A percentile compares a stretch with the other conserved stretches of the same genome.
Evolutionary conservation across 2,888 invertebrate species (phyloP).

Genomic region (Augiades crinisus): DNA sequence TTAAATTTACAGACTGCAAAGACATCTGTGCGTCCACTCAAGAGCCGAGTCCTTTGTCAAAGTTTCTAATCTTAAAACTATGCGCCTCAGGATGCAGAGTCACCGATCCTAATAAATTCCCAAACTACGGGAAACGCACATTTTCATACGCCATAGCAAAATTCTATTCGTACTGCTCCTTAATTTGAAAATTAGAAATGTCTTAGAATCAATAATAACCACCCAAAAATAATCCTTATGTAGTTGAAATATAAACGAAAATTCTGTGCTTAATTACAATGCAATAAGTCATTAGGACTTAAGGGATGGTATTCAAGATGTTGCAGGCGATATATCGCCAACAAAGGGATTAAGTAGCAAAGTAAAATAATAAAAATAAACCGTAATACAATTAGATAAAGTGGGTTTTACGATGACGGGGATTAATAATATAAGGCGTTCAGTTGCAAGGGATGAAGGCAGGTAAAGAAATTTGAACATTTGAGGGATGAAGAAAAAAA

Average conservation of each 20-base stretch:
- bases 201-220: slow-evolving; percentile 37
- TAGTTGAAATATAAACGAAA: slow-evolving; percentile 38
- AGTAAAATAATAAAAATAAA: slow-evolving; percentile 31
- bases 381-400: slow-evolving; percentile 34
- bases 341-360: slow-evolving; percentile 41
- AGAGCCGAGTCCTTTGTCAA: slow-evolving; percentile 38
- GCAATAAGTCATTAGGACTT: slow-evolving; percentile 67
- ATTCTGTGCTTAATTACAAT: slow-evolving; percentile 46
- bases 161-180: slow-evolving; percentile 55
- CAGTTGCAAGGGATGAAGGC: slow-evolving; percentile 44
- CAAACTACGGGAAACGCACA: slow-evolving; percentile 69
- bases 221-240: slow-evolving; percentile 45
- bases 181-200: slow-evolving; percentile 41
- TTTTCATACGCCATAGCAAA: slow-evolving; percentile 68
- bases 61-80: slow-evolving; percentile 49
- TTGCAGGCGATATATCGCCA: slow-evolving; percentile 47
- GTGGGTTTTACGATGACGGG: slow-evolving; percentile 35
- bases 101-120: slow-evolving; percentile 68
- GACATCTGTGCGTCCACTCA: slow-evolving; percentile 43
- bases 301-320: slow-evolving; percentile 76
- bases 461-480: slow-evolving; percentile 80
- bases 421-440: slow-evolving; percentile 32
- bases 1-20: slow-evolving; percentile 32
- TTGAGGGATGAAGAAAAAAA: slow-evolving; percentile 77
- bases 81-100: slow-evolving; percentile 39